Evolutionary conservation across 2,797 vertebrate species (phyloP).

Genomic region (Spizella passerina): DNA sequence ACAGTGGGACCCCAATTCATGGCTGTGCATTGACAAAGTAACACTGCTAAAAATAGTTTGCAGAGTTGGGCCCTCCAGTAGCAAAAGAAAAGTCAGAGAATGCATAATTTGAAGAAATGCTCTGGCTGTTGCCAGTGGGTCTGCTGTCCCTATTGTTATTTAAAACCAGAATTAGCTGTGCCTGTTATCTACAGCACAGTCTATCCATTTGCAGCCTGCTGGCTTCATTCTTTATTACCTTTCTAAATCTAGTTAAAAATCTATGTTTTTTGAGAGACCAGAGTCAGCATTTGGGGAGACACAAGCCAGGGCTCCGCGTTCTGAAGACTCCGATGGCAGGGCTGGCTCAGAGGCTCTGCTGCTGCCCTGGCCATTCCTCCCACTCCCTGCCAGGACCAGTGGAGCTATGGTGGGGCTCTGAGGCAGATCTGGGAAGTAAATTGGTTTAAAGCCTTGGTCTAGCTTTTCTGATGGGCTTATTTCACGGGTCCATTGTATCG

Average conservation of each 20-base stretch:
- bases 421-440: neutral
- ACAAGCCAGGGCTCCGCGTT: fast-evolving
- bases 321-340: fast-evolving
- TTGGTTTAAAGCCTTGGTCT: neutral
- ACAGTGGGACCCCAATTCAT: conserved; percentile 42
- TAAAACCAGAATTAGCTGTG: conserved; percentile 50
- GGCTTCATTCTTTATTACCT: conserved; percentile 13
- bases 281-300: neutral
- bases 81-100: conserved; percentile 28
- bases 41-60: conserved; percentile 42
- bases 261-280: neutral
- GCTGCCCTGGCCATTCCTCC: neutral
- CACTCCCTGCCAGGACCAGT: fast-evolving
- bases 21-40: conserved; percentile 35
- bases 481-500: neutral
- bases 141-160: conserved; percentile 38
- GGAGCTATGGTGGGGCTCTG: neutral
- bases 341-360: neutral
- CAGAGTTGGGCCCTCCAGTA: conserved; percentile 24
- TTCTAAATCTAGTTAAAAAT: conserved; percentile 32
- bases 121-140: conserved; percentile 39
- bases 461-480: neutral
- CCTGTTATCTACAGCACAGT: neutral
- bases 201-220: neutral
- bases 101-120: conserved; percentile 37